Conservation (phyloP, 2,888 invertebrate genomes). For the Malthinus seriepunctatus region DNA sequence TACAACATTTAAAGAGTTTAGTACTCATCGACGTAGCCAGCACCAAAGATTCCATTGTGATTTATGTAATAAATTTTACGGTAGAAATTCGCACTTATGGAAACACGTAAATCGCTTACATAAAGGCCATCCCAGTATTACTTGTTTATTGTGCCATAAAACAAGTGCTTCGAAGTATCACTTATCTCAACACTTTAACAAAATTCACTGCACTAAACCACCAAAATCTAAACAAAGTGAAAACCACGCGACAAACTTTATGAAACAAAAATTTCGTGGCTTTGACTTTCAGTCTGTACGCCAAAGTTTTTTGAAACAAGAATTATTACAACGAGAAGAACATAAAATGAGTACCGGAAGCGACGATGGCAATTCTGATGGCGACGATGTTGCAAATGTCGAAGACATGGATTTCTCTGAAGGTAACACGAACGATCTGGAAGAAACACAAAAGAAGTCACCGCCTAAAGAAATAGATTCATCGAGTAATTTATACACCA, state of each 20-base stretch:
- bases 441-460: conserved; percentile 4
- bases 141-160: conserved; percentile 61
- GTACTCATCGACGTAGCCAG: conserved; percentile 57
- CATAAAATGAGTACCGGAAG: conserved; percentile 1
- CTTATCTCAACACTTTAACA: conserved; percentile 60
- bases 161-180: conserved; percentile 64
- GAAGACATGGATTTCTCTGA: conserved; percentile 1
- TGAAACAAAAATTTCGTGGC: conserved; percentile 49
- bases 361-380: conserved; percentile 21
- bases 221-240: conserved; percentile 28
- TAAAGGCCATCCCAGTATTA: conserved; percentile 62
- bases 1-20: conserved; percentile 56
- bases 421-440: background rate
- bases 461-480: conserved; percentile 52
- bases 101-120: conserved; percentile 65
- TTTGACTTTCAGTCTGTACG: conserved; percentile 48
- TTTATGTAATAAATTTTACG: conserved; percentile 64
- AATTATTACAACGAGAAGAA: conserved; percentile 39
- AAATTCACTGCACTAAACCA: conserved; percentile 54
- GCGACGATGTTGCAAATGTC: background rate
- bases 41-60: conserved; percentile 64
- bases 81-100: conserved; percentile 64
- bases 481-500: conserved; percentile 51
- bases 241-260: conserved; percentile 41
- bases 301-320: conserved; percentile 49